phyloP scores from a whole-genome alignment of 2,888 invertebrate genomes.

The Dione vanillae region DNA sequence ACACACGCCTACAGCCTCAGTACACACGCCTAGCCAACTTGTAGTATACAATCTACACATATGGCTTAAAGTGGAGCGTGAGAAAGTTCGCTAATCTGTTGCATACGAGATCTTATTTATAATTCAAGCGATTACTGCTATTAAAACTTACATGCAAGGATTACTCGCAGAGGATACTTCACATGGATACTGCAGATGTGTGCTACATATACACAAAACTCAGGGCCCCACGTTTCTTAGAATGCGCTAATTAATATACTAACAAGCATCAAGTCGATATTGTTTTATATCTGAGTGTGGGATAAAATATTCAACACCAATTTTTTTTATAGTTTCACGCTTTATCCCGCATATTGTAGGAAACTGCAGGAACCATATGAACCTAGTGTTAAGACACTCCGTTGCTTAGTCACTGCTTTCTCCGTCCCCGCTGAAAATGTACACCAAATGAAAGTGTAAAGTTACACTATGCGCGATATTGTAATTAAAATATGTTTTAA shows the following conservation, averaged over 20 bases:
- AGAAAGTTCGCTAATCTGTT: conserved; percentile 37
- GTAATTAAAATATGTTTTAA: no score
- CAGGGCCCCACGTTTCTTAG: background rate
- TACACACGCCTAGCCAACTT: background rate
- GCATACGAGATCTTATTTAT: conserved; percentile 34
- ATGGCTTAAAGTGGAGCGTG: conserved; percentile 35
- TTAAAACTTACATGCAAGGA: conserved; percentile 21
- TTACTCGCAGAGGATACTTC: conserved; percentile 22
- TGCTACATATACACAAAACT: background rate
- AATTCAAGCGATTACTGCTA: conserved; percentile 29
- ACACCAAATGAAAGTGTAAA: no score
- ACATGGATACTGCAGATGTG: conserved; percentile 11
- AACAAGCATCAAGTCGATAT: background rate
- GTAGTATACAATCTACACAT: conserved; percentile 1
- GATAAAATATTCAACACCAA: no score
- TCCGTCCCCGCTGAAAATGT: no score
- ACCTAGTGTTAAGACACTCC: no score
- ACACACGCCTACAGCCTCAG: background rate
- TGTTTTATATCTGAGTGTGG: background rate
- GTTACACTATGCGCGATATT: no score
- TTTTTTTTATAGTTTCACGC: no score
- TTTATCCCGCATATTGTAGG: no score
- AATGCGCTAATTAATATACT: conserved; percentile 12
- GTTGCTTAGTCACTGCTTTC: no score
- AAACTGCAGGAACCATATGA: no score